These are phyloP conservation scores for Priocnemis perturbator DNA, from an alignment of 2,888 invertebrate species.

Conservation along the genomic window DNA sequence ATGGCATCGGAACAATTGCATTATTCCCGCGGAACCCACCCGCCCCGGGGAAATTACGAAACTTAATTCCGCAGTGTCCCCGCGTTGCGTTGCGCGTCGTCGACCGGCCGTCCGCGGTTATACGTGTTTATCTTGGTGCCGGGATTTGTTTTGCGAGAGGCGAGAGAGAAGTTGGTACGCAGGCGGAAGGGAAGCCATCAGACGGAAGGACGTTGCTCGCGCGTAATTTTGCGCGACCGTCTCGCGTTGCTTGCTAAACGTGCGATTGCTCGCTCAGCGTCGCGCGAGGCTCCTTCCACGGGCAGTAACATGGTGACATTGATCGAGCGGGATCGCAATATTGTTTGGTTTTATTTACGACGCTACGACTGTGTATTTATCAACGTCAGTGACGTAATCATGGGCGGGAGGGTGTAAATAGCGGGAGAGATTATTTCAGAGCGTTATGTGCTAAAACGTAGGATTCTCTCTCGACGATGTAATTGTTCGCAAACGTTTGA, in stretches of 20 bases:
- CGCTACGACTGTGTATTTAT: neutral
- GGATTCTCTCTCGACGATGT: too few relatives aligned
- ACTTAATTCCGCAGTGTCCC: conserved; percentile 60
- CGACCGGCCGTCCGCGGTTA: neutral
- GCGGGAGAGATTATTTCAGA: too few relatives aligned
- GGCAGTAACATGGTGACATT: conserved; percentile 37
- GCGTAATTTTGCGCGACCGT: conserved; percentile 11
- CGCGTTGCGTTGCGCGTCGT: conserved; percentile 25
- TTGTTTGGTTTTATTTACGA: conserved; percentile 16
- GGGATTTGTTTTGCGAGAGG: conserved; percentile 16
- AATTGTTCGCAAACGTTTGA: too few relatives aligned
- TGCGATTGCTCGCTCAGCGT: conserved; percentile 29
- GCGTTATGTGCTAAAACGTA: too few relatives aligned
- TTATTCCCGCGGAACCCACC: conserved; percentile 54
- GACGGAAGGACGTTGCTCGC: neutral
- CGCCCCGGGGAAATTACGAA: conserved; percentile 62
- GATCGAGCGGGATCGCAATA: conserved; percentile 35
- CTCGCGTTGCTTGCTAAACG: neutral
- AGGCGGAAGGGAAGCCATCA: neutral
- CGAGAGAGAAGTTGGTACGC: conserved; percentile 23
- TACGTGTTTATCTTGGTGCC: conserved; percentile 4
- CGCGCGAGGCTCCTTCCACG: conserved; percentile 29
- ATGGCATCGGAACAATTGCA: conserved; percentile 65
- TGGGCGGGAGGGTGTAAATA: neutral
- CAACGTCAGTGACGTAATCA: conserved; percentile 7